Evolutionary conservation across 2,888 invertebrate species (phyloP).

Genomic region (Lymantria monacha): DNA sequence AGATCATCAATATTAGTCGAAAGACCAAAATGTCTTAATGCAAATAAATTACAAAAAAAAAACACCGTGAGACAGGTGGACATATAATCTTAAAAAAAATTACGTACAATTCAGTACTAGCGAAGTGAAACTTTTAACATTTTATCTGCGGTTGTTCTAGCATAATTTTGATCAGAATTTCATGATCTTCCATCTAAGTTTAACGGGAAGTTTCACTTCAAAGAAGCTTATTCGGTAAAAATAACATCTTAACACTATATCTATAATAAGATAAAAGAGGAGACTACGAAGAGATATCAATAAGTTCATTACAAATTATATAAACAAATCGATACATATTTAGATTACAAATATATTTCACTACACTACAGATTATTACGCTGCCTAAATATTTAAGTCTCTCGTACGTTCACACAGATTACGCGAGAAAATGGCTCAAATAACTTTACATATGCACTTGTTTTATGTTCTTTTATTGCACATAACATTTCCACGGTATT

Average conservation of each 20-base stretch:
- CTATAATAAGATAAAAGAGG: conserved; percentile 63
- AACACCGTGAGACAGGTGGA: conserved; percentile 16
- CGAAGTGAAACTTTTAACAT: conserved; percentile 6
- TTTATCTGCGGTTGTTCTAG: no score
- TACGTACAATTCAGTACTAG: conserved; percentile 42
- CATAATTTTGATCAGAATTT: no score
- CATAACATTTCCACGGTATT: conserved; percentile 56
- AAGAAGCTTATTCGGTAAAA: conserved; percentile 18
- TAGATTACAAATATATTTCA: conserved; percentile 37
- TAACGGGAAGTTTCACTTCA: no score
- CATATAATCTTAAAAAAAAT: conserved; percentile 34
- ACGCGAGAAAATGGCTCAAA: conserved; percentile 44
- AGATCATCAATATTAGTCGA: conserved; percentile 53
- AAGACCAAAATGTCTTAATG: conserved; percentile 73
- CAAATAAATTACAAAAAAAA: conserved; percentile 42
- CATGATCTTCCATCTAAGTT: no score
- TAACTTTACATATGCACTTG: conserved; percentile 45
- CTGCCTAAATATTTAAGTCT: conserved; percentile 44
- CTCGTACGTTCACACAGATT: conserved; percentile 44
- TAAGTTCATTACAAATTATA: conserved; percentile 44
- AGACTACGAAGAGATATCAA: conserved; percentile 57
- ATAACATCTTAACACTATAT: conserved; percentile 47
- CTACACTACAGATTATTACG: conserved; percentile 43
- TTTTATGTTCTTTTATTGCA: conserved; percentile 59
- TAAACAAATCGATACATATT: conserved; percentile 43